A percentile compares a stretch with the other conserved stretches of the same genome.
These are phyloP conservation scores for Sphaerodactylus townsendi DNA, from an alignment of 2,113 vertebrate genomes.

Conservation along the genomic window DNA sequence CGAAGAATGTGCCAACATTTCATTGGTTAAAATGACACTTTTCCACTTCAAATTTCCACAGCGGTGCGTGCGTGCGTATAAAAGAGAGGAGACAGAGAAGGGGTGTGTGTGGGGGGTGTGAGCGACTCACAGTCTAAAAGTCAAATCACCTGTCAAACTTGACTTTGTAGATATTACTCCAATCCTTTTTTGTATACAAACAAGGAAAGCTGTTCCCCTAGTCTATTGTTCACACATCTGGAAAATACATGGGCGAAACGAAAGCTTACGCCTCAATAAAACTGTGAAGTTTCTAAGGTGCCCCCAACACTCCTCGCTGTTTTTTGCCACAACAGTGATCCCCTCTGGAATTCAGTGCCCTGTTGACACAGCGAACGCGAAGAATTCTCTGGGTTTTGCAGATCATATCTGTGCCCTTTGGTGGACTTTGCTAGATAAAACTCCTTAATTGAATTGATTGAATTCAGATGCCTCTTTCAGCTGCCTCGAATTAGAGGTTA, in stretches of 20 bases:
- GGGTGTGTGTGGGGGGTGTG: not conserved
- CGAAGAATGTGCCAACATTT: not conserved
- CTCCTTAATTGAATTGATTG: not conserved
- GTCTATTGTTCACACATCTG: not conserved
- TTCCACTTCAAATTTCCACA: not conserved
- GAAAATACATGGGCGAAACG: no score
- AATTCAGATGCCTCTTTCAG: constrained; percentile 5
- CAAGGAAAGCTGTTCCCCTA: not conserved
- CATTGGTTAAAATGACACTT: not conserved
- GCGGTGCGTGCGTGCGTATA: no score
- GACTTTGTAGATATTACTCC: not conserved
- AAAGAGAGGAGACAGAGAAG: no score
- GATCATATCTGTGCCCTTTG: constrained; percentile 6
- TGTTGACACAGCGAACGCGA: constrained; percentile 35
- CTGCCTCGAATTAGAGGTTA: constrained; percentile 10
- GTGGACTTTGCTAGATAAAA: constrained; percentile 15
- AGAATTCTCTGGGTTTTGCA: constrained; percentile 15
- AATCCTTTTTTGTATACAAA: not conserved
- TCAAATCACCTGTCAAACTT: not conserved
- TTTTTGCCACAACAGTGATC: constrained; percentile 14
- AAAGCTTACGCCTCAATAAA: not conserved
- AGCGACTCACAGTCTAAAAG: not conserved
- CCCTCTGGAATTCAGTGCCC: constrained; percentile 17
- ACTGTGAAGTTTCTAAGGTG: not conserved
- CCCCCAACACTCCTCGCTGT: not conserved